These are phyloP conservation scores for Coracopsis vasa DNA, from an alignment of 2,113 vertebrate species.

Conservation along the genomic window DNA sequence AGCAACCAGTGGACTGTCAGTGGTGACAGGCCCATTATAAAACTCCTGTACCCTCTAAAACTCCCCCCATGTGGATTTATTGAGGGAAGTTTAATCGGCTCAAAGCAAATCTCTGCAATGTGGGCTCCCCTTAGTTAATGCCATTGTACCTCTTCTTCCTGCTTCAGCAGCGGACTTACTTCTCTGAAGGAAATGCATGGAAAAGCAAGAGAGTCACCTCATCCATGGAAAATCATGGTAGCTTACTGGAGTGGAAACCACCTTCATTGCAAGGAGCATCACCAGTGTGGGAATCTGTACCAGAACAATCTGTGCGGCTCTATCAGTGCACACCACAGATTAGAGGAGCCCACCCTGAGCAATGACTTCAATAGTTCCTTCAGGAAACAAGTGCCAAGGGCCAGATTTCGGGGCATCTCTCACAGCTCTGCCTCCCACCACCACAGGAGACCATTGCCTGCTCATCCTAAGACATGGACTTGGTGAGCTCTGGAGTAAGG, in stretches of 20 bases:
- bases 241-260: neutral
- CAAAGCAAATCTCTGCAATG: neutral
- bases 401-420: neutral
- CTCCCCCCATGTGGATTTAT: slow-evolving; percentile 25
- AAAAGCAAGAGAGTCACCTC: neutral
- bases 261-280: neutral
- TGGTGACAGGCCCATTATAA: neutral
- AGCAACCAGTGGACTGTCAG: neutral
- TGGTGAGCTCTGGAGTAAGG: neutral
- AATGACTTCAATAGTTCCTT: rapidly evolving
- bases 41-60: neutral
- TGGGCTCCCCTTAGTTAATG: neutral
- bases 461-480: neutral
- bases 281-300: rapidly evolving
- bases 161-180: neutral
- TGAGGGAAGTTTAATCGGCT: slow-evolving; percentile 33
- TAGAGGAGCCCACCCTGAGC: neutral
- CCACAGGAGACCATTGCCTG: neutral
- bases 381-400: neutral
- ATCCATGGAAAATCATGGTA: neutral
- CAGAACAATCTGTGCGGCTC: neutral
- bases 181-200: neutral
- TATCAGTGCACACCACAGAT: rapidly evolving
- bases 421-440: neutral
- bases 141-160: neutral